Conservation (phyloP, 2,888 invertebrate genomes). For the Pseudoips prasinana region DNA sequence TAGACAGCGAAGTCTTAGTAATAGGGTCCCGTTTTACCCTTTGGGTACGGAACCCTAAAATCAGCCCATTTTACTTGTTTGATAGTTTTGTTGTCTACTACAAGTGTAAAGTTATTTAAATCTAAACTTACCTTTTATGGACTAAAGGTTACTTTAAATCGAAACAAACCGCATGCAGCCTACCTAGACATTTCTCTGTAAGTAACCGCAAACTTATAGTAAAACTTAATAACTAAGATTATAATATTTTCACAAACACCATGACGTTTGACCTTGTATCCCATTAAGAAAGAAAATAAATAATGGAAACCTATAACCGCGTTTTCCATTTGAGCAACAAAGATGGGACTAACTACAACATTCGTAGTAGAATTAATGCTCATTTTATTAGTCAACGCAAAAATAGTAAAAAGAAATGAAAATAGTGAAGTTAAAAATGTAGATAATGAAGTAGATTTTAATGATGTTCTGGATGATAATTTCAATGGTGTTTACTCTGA, state of each 20-base stretch:
- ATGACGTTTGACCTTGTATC: constrained; percentile 58
- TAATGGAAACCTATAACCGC: constrained; percentile 41
- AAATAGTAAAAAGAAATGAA: constrained; percentile 25
- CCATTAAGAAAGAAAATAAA: constrained; percentile 70
- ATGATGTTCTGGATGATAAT: constrained; percentile 50
- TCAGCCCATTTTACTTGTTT: too few species aligned
- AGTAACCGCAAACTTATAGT: constrained; percentile 36
- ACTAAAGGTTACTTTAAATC: too few species aligned
- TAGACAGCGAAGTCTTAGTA: too few species aligned
- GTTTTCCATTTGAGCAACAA: constrained; percentile 54
- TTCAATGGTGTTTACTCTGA: constrained; percentile 78
- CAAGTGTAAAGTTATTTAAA: too few species aligned
- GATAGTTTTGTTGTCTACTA: too few species aligned
- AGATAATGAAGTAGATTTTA: constrained; percentile 13
- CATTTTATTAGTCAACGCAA: constrained; percentile 32
- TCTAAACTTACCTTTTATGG: too few species aligned
- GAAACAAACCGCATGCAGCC: too few species aligned
- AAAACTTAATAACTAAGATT: constrained; percentile 41
- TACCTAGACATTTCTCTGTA: constrained; percentile 20
- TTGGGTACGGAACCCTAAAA: too few species aligned
- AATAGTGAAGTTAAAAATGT: constrained; percentile 15
- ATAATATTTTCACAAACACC: constrained; percentile 58
- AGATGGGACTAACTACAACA: constrained; percentile 47
- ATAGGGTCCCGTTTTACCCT: too few species aligned
- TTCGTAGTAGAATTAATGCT: constrained; percentile 32